Percentiles rank a stretch among this genome's conserved stretches.
Evolutionary conservation across 1,140 invertebrate genomes (phyloP).

Genomic region (Phymorhynchus buccinoides): DNA sequence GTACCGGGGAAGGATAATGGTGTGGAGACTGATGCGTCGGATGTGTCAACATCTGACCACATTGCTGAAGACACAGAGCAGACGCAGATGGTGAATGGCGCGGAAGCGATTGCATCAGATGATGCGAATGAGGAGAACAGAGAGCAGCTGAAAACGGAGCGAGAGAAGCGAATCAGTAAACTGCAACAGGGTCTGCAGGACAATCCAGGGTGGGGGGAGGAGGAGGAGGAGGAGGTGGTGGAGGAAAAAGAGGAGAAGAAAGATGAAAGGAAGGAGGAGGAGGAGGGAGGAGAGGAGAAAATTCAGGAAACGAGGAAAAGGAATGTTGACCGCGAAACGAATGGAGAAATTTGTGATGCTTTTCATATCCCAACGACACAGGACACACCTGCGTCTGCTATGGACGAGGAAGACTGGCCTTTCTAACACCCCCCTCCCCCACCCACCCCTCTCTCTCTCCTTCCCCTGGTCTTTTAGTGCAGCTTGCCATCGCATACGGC

Average conservation of each 20-base stretch:
- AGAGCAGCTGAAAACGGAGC: neutral
- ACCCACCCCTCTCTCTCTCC: too few relatives aligned
- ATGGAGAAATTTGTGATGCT: too few relatives aligned
- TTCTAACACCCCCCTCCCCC: neutral
- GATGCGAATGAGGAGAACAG: neutral
- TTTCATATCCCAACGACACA: neutral
- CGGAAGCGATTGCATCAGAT: too few relatives aligned
- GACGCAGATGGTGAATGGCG: too few relatives aligned
- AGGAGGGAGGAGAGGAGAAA: neutral
- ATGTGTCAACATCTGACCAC: too few relatives aligned
- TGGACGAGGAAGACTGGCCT: neutral
- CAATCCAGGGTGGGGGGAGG: neutral
- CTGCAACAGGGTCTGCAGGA: neutral
- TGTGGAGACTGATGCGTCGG: too few relatives aligned
- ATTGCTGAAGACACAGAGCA: too few relatives aligned
- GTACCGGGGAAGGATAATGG: too few relatives aligned
- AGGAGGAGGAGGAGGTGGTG: neutral
- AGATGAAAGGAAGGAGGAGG: too few relatives aligned
- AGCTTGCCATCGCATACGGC: neutral
- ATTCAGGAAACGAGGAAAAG: neutral
- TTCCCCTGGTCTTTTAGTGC: too few relatives aligned
- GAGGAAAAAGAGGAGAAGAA: neutral
- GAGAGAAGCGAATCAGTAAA: neutral
- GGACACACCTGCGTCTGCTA: neutral
- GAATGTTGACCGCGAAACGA: too few relatives aligned